Percentiles rank a stretch among this genome's conserved stretches.
Conservation (phyloP, 2,113 vertebrate genomes). For the Atractosteus spatula region DNA sequence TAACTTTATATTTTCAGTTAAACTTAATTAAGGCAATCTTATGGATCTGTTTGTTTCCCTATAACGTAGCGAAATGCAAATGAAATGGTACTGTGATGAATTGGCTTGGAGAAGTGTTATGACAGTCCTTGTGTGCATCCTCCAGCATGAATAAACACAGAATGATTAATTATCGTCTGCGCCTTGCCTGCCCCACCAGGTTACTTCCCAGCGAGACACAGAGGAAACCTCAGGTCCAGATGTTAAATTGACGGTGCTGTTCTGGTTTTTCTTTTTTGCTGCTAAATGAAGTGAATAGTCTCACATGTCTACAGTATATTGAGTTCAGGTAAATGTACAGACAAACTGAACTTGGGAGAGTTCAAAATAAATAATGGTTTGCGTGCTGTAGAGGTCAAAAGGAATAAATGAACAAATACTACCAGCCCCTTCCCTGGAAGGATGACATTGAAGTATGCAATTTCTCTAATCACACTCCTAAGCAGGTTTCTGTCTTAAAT, state of each 20-base stretch:
- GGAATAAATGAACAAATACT: no score
- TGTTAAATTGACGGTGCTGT: not conserved
- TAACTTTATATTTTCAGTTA: conserved; percentile 11
- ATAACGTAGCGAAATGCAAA: conserved; percentile 12
- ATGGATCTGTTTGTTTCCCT: conserved; percentile 18
- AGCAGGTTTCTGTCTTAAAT: no score
- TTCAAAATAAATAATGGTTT: no score
- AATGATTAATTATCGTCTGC: conserved; percentile 23
- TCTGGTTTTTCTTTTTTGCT: not conserved
- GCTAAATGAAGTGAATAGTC: conserved; percentile 4
- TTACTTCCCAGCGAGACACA: conserved; percentile 2
- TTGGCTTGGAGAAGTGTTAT: conserved; percentile 18
- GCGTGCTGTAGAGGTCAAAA: no score
- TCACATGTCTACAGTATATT: not conserved
- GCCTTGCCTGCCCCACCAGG: conserved; percentile 15
- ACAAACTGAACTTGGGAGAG: not conserved
- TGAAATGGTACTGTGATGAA: conserved; percentile 19
- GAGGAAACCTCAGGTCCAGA: not conserved
- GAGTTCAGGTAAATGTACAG: not conserved
- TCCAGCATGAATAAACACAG: conserved; percentile 17
- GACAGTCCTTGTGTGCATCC: conserved; percentile 17
- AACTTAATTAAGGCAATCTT: conserved; percentile 16
- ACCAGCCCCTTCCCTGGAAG: no score
- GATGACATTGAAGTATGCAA: no score
- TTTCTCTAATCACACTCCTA: no score